Conservation (phyloP, 2,113 vertebrate genomes). For the Furnarius figulus region DNA sequence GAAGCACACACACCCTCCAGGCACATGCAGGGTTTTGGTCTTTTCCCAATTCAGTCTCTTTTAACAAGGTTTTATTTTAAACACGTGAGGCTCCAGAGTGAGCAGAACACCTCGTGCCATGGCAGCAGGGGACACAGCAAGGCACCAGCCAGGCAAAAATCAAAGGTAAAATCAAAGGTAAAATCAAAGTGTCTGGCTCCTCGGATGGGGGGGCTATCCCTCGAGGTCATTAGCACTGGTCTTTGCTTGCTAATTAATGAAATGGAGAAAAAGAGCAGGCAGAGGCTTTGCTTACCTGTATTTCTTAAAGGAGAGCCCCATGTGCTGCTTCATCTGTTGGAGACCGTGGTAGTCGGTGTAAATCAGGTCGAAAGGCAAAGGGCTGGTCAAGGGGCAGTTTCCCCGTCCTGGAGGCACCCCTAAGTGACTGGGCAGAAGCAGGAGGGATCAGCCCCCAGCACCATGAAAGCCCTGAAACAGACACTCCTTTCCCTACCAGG, state of each 20-base stretch:
- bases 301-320: conserved; percentile 95
- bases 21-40: background rate
- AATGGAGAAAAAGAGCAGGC: background rate
- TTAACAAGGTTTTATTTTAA: background rate
- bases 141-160: background rate
- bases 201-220: background rate
- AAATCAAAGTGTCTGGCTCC: background rate
- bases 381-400: conserved; percentile 89
- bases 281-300: conserved; percentile 85
- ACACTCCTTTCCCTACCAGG: background rate
- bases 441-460: conserved; percentile 41
- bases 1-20: background rate
- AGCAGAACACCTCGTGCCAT: accelerated
- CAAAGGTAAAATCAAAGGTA: background rate
- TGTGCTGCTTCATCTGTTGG: conserved; percentile 97
- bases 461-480: background rate
- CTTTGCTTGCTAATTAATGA: background rate
- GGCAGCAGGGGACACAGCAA: background rate
- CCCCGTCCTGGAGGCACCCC: conserved; percentile 96
- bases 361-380: conserved; percentile 93
- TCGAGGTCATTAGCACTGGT: background rate
- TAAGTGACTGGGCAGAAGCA: conserved; percentile 81
- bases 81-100: accelerated
- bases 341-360: conserved; percentile 97
- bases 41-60: background rate